Evolutionary conservation across 2,113 vertebrate genomes (phyloP), one percentile per base, ranked within the genome.

Genomic region (Podiceps cristatus): DNA sequence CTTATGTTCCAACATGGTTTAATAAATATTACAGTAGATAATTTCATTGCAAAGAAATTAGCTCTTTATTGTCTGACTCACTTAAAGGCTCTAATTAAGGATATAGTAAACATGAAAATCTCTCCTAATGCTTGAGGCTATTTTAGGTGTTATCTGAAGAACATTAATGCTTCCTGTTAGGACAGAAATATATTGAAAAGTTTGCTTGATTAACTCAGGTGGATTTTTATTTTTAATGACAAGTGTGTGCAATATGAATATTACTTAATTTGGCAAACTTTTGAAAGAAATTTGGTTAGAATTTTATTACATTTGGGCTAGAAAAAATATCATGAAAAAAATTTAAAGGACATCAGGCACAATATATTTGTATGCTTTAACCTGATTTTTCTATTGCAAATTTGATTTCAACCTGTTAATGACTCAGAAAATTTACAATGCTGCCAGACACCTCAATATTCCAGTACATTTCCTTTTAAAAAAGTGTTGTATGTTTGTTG

Each of bases 81-180:
- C 19, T 93, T 68, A 88, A 80, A 94, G 58, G 83, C 31, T 50
- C n/a, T 93, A 73, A 95, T 92, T 94, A 95, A 96, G 58, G 67
- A 91, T 47, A 66, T 50, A 69, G 64, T 76, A 93, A 93, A 96
- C 33, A 80, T 9, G 23, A 76, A 78, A 52, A 77, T 73, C 28
- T 83, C 62, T 90, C 60, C 52, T 53, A 62, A 86, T 88, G 75
- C 49, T 81, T 86, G 80, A 33, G 53, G 58, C 53, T 58, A 77
- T 90, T 69, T 84, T 44, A 60, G 28, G 66, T 56, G 52, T 78
- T 82, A 55, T 60, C 19, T 92, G 76, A 88, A 94, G 42, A 84
- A 86, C 16, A 55, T 52, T 42, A 49, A 75, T 60, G 67, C 49
- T 72, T 92, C 56, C 33, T 72, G 20, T 49, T 60, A 69, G 62